Percentiles rank a stretch among this genome's conserved stretches.
These are phyloP conservation scores for Hippocampus kuda DNA, from an alignment of 2,797 vertebrate species.

Conservation along the genomic window DNA sequence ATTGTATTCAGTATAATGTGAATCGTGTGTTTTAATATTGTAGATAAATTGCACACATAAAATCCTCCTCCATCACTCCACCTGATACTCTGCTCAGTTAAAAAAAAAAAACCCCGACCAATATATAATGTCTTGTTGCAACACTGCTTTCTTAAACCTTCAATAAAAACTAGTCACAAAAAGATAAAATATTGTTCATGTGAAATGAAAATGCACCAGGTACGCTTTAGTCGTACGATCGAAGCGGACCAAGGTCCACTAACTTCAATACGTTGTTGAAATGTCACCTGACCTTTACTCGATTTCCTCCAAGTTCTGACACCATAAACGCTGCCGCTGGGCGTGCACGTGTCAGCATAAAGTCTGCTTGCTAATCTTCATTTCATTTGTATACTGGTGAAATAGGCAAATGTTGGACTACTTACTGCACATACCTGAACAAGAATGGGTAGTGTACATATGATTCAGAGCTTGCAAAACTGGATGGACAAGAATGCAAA, in stretches of 20 bases:
- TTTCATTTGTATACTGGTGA: conserved; percentile 17
- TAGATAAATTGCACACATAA: too few relatives aligned
- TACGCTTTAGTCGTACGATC: not conserved
- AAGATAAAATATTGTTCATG: not conserved
- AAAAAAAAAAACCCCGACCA: too few relatives aligned
- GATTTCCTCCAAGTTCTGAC: conserved; percentile 4
- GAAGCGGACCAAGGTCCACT: not conserved
- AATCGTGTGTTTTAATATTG: too few relatives aligned
- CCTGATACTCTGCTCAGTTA: too few relatives aligned
- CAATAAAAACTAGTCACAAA: not conserved
- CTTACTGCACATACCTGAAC: not conserved
- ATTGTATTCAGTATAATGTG: too few relatives aligned
- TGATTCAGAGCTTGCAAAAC: not conserved
- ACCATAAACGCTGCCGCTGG: not conserved
- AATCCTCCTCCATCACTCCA: too few relatives aligned
- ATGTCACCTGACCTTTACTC: conserved; percentile 9
- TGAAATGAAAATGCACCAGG: not conserved
- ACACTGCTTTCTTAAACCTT: not conserved
- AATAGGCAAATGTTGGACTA: conserved; percentile 28
- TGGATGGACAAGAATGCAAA: conserved; percentile 1
- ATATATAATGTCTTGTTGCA: not conserved
- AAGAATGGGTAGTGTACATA: not conserved
- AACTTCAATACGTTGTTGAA: not conserved
- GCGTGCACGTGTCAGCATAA: not conserved
- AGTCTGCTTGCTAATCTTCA: conserved; percentile 9